A percentile compares a stretch with the other conserved stretches of the same genome.
Conservation (phyloP, 2,113 vertebrate genomes). For the Pseudopodoces humilis region DNA sequence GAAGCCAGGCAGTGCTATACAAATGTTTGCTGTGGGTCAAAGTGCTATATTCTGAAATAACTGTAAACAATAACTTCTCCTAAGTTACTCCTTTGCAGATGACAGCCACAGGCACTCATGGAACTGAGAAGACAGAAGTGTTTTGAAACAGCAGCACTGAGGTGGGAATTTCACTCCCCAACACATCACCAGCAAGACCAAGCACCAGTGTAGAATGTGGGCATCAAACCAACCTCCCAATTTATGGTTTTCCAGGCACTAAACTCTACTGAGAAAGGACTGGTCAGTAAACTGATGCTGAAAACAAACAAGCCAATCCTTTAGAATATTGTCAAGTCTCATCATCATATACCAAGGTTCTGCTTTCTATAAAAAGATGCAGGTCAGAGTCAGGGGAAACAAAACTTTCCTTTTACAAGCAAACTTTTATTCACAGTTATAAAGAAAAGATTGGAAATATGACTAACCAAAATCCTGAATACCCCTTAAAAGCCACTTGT, state of each 20-base stretch:
- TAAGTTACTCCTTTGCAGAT: not conserved
- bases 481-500: not conserved
- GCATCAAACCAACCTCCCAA: not conserved
- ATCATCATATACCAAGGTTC: not conserved
- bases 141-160: not conserved
- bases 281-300: not conserved
- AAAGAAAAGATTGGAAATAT: not conserved
- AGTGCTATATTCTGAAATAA: not conserved
- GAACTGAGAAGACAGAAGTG: not conserved
- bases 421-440: not conserved
- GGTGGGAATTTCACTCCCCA: rapidly evolving
- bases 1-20: not conserved
- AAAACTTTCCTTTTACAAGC: not conserved
- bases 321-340: not conserved
- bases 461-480: not conserved
- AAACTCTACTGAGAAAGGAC: not conserved
- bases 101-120: rapidly evolving
- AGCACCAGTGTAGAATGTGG: not conserved
- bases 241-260: not conserved
- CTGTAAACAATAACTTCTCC: not conserved
- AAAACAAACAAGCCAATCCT: not conserved
- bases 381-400: not conserved
- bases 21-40: not conserved
- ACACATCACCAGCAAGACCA: not conserved
- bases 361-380: not conserved